Evolutionary conservation across 1,140 invertebrate genomes (phyloP).

Genomic region (Drosophila busckii): DNA sequence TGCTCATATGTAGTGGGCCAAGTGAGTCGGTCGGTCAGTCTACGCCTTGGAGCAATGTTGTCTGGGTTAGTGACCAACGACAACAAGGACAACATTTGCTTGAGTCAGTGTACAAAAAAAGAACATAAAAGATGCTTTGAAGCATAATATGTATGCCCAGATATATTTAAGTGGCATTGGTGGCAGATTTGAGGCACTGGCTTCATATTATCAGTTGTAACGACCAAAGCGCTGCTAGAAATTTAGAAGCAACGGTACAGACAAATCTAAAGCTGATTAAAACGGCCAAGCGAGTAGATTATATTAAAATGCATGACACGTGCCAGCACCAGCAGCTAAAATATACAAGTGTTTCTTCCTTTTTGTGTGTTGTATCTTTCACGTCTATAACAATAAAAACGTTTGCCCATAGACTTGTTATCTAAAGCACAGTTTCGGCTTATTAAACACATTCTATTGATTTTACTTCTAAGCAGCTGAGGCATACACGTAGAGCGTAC

Average conservation of each 20-base stretch:
- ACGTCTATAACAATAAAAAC: conserved; percentile 25
- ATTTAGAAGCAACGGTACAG: conserved; percentile 18
- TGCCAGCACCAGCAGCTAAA: conserved; percentile 21
- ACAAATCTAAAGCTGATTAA: conserved; percentile 22
- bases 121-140: not conserved
- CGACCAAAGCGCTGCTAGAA: conserved; percentile 27
- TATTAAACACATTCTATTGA: conserved; percentile 49
- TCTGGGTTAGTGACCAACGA: conserved; percentile 37
- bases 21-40: conserved; percentile 28
- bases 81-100: conserved; percentile 20
- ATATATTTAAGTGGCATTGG: conserved; percentile 13
- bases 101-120: conserved; percentile 26
- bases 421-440: conserved; percentile 40
- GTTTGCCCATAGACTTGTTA: conserved; percentile 37
- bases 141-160: not conserved
- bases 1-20: conserved; percentile 31
- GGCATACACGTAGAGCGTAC: conserved; percentile 8
- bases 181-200: conserved; percentile 34
- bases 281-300: conserved; percentile 30
- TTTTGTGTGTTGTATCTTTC: not conserved
- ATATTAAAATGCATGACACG: conserved; percentile 45
- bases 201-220: conserved; percentile 32
- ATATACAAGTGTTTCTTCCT: conserved; percentile 30
- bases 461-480: conserved; percentile 12
- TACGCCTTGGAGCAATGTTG: conserved; percentile 22